Conservation (phyloP, 2,888 invertebrate species). For the Bibio marci region DNA sequence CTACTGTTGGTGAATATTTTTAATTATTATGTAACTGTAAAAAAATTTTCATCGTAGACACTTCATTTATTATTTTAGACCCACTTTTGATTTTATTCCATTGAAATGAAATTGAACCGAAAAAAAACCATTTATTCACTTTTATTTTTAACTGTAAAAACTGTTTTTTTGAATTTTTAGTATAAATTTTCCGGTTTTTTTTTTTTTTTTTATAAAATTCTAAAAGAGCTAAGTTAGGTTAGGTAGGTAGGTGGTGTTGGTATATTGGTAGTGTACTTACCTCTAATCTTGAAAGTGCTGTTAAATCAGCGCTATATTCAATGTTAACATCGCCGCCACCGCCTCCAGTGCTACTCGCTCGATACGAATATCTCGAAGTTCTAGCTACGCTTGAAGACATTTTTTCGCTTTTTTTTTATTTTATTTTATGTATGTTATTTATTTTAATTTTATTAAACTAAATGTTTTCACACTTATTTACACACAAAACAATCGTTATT, state of each 20-base stretch:
- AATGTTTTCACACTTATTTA: background rate
- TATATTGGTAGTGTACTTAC: no score
- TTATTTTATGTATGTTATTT: no score
- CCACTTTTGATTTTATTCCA: background rate
- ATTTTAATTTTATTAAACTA: no score
- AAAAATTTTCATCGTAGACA: background rate
- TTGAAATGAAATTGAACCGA: background rate
- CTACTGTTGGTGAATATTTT: no score
- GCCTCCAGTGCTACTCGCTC: conserved; percentile 66
- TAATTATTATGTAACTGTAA: background rate
- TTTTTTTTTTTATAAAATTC: no score
- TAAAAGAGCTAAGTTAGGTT: no score
- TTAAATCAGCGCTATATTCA: conserved; percentile 87
- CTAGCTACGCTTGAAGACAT: conserved; percentile 63
- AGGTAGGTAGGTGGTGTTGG: no score
- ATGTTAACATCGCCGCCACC: conserved; percentile 81
- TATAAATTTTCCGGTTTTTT: no score
- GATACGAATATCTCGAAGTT: conserved; percentile 83
- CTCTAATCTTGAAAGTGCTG: conserved; percentile 89
- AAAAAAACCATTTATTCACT: background rate
- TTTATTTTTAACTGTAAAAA: background rate
- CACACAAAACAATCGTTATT: background rate
- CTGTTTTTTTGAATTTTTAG: background rate
- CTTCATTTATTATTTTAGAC: background rate
- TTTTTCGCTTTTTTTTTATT: conserved; percentile 19